These are phyloP conservation scores for Drosophila tropicalis DNA, from an alignment of 1,140 invertebrate genomes.

Conservation along the genomic window DNA sequence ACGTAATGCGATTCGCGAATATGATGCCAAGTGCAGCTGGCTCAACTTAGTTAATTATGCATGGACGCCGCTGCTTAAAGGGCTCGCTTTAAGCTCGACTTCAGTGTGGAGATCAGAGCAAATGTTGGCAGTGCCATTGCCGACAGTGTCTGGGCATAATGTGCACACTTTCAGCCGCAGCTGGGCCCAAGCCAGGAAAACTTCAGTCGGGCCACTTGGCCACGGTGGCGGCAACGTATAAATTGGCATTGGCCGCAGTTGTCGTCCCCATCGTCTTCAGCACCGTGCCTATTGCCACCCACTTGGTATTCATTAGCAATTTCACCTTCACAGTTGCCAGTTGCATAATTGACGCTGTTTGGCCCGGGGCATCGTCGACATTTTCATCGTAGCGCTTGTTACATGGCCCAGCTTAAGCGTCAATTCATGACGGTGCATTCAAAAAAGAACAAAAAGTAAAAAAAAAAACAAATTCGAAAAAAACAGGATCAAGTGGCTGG, in stretches of 20 bases:
- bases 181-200: conserved; percentile 48
- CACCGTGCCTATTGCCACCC: conserved; percentile 24
- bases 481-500: not conserved
- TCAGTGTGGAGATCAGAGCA: conserved; percentile 35
- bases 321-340: conserved; percentile 66
- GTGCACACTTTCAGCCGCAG: conserved; percentile 52
- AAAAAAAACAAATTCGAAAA: conserved; percentile 14
- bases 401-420: conserved; percentile 38
- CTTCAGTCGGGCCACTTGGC: conserved; percentile 51
- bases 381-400: conserved; percentile 35
- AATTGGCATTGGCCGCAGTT: conserved; percentile 66
- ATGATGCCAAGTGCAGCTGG: conserved; percentile 49
- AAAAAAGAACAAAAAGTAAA: conserved; percentile 20
- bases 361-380: conserved; percentile 16
- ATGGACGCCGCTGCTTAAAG: conserved; percentile 63
- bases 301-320: conserved; percentile 72
- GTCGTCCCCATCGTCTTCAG: not conserved
- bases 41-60: conserved; percentile 72
- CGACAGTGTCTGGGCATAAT: conserved; percentile 43
- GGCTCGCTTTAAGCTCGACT: conserved; percentile 55
- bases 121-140: conserved; percentile 52
- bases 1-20: conserved; percentile 45
- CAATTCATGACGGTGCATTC: conserved; percentile 51
- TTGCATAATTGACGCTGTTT: conserved; percentile 67
- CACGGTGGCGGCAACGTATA: conserved; percentile 62